A percentile compares a stretch with the other conserved stretches of the same genome.
Conservation (phyloP, 1,140 invertebrate genomes). For the Tetraneura akinire region DNA sequence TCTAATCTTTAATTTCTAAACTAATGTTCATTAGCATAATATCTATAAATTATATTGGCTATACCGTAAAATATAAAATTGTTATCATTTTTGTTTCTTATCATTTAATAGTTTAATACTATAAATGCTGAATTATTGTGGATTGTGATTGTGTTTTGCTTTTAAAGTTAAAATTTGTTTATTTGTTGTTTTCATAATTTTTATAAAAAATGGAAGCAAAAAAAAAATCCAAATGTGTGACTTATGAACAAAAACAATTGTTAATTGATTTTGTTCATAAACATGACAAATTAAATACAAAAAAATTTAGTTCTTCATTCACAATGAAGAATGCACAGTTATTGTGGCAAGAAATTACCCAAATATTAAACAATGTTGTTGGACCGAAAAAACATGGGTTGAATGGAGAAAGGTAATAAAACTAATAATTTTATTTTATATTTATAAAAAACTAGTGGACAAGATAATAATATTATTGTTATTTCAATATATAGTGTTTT, state of each 20-base stretch:
- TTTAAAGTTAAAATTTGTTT: no score
- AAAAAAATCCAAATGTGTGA: slow-evolving; percentile 24
- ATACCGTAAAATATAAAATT: neutral
- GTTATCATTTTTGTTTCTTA: neutral
- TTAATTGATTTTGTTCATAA: slow-evolving; percentile 28
- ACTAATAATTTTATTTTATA: no score
- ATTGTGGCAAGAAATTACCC: neutral
- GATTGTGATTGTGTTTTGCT: no score
- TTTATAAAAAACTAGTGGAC: neutral
- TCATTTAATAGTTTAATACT: no score
- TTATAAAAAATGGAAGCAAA: neutral
- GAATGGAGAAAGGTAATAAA: slow-evolving; percentile 29
- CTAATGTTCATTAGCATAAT: neutral
- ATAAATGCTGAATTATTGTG: no score
- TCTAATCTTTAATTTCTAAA: neutral
- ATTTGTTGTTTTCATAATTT: neutral
- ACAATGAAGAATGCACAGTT: neutral
- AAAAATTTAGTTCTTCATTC: neutral
- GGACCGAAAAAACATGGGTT: slow-evolving; percentile 5
- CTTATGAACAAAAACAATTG: slow-evolving; percentile 23
- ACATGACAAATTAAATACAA: neutral
- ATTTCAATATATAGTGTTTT: neutral
- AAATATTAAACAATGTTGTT: neutral
- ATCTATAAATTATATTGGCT: neutral
- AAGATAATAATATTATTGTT: neutral